phyloP scores from a whole-genome alignment of 2,888 invertebrate genomes.

The Melanostoma scalare region DNA sequence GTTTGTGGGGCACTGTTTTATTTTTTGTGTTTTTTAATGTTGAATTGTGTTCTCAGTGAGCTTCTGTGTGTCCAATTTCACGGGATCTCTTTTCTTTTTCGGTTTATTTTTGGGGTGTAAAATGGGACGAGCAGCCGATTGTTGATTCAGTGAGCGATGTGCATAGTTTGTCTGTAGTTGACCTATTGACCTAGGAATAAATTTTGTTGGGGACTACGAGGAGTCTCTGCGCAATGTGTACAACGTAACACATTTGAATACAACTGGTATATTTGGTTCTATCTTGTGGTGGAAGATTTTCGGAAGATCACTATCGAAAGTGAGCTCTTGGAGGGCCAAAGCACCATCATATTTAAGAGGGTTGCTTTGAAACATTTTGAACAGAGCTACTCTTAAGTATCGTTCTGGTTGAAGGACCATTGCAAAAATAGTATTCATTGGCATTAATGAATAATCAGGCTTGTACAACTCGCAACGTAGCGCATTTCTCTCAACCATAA shows the following conservation, averaged over 20 bases:
- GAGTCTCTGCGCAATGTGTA: not conserved
- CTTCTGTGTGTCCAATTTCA: conserved; percentile 1
- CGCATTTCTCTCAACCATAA: too few species aligned
- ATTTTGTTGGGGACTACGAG: conserved; percentile 12
- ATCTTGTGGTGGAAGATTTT: too few species aligned
- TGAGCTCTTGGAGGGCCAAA: too few species aligned
- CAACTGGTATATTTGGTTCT: too few species aligned
- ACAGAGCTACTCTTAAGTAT: too few species aligned
- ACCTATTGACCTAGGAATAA: conserved; percentile 69
- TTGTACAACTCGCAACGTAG: too few species aligned
- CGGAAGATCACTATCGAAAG: too few species aligned
- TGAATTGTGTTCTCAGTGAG: conserved; percentile 14
- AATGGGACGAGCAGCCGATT: conserved; percentile 67
- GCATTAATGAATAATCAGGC: too few species aligned
- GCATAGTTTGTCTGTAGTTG: conserved; percentile 69
- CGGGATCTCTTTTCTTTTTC: conserved; percentile 1
- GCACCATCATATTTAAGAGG: too few species aligned
- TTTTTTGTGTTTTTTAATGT: conserved; percentile 16
- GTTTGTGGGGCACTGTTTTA: conserved; percentile 19
- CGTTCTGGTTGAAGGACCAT: too few species aligned
- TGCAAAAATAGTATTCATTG: too few species aligned
- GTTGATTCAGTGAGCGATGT: conserved; percentile 70
- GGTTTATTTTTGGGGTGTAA: conserved; percentile 62
- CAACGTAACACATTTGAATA: not conserved
- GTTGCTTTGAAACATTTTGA: too few species aligned